phyloP scores from a whole-genome alignment of 2,113 vertebrate genomes.

The Psittacula cyanocephala region DNA sequence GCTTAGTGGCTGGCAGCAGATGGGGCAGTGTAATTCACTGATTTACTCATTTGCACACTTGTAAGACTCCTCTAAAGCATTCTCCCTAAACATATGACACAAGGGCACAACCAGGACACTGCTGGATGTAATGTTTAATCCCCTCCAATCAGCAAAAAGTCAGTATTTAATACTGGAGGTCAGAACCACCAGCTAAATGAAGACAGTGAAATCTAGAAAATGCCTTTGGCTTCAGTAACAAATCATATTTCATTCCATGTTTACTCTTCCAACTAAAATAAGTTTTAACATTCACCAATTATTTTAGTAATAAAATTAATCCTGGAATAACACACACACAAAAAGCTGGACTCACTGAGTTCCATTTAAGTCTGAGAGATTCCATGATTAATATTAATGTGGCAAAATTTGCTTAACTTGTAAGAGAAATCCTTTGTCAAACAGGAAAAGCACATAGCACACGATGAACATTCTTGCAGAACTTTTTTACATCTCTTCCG shows the following conservation, averaged over 20 bases:
- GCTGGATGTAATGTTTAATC: background rate
- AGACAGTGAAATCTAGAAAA: background rate
- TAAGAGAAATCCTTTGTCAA: background rate
- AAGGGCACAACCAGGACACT: background rate
- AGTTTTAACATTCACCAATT: background rate
- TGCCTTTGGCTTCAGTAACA: background rate
- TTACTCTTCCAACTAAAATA: background rate
- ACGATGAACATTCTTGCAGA: background rate
- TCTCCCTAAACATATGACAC: conserved; percentile 23
- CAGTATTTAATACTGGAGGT: background rate
- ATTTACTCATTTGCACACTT: conserved; percentile 38
- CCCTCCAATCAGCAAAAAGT: background rate
- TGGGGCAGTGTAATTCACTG: conserved; percentile 35
- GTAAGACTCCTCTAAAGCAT: background rate
- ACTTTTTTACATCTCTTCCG: background rate
- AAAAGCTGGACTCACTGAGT: background rate
- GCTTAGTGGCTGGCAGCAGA: conserved; percentile 68
- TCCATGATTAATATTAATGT: background rate
- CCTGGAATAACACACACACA: background rate
- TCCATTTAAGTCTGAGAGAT: background rate
- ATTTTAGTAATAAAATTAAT: background rate
- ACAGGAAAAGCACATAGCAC: background rate
- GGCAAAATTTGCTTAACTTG: background rate
- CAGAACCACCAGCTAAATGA: background rate
- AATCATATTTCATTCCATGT: background rate